Evolutionary conservation across 2,888 invertebrate genomes (phyloP).

Genomic region (Pyrocoelia pectoralis): DNA sequence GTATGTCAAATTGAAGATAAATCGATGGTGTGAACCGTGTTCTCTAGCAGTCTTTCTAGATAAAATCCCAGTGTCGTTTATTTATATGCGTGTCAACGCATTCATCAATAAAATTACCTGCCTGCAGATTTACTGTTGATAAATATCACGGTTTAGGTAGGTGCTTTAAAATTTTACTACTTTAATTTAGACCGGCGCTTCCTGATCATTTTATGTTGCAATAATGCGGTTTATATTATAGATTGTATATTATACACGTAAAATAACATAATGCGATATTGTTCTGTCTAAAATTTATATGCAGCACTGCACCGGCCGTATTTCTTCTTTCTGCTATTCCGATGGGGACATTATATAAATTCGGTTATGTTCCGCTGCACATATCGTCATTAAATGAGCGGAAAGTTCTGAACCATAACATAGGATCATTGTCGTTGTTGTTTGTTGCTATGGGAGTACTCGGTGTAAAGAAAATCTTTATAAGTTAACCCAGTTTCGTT

Average conservation of each 20-base stretch:
- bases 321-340: conserved; percentile 17
- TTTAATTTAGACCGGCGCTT: conserved; percentile 12
- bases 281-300: conserved; percentile 21
- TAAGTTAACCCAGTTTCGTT: too few species aligned
- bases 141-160: conserved; percentile 19
- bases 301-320: conserved; percentile 14
- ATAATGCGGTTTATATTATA: background rate
- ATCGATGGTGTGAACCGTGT: conserved; percentile 36
- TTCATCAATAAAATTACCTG: conserved; percentile 36
- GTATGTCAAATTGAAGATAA: conserved; percentile 38
- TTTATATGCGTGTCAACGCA: conserved; percentile 35
- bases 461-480: background rate
- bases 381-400: conserved; percentile 21
- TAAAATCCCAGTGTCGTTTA: conserved; percentile 27
- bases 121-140: conserved; percentile 25
- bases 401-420: conserved; percentile 9
- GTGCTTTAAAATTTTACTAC: conserved; percentile 20
- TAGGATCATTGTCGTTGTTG: conserved; percentile 13
- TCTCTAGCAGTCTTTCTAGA: conserved; percentile 32
- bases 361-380: conserved; percentile 10
- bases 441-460: background rate
- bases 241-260: background rate
- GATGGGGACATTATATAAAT: conserved; percentile 18
- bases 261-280: conserved; percentile 5
- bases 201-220: background rate